Percentiles rank a stretch among this genome's conserved stretches.
These are phyloP conservation scores for Polydrusus tereticollis DNA, from an alignment of 2,888 invertebrate genomes.

Conservation along the genomic window DNA sequence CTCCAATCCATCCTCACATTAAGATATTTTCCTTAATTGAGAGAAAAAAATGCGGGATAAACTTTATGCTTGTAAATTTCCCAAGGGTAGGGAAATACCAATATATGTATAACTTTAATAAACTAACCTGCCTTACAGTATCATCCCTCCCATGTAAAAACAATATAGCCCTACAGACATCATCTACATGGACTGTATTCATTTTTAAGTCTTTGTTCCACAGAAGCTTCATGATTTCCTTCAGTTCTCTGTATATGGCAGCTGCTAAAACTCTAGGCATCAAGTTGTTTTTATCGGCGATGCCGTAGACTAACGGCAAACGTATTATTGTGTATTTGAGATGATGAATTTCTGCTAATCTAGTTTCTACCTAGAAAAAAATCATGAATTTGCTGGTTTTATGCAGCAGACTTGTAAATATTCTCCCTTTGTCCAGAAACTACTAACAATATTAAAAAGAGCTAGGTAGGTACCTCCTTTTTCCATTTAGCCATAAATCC, in stretches of 20 bases:
- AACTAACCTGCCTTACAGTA: constrained; percentile 60
- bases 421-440: too few species aligned
- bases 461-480: constrained; percentile 68
- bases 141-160: constrained; percentile 69
- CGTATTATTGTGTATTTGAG: constrained; percentile 85
- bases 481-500: constrained; percentile 88
- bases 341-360: constrained; percentile 76
- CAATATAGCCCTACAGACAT: constrained; percentile 88
- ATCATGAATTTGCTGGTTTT: too few species aligned
- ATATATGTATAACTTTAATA: too few species aligned
- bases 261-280: constrained; percentile 89
- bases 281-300: constrained; percentile 85
- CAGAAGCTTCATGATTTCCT: constrained; percentile 91
- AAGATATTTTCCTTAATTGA: too few species aligned
- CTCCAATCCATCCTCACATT: too few species aligned
- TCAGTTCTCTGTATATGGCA: constrained; percentile 88
- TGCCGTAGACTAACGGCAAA: constrained; percentile 89
- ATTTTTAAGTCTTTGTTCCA: constrained; percentile 88
- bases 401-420: too few species aligned
- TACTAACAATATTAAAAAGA: too few species aligned
- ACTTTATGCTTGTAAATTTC: too few species aligned
- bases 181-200: constrained; percentile 89
- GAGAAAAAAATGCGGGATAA: too few species aligned
- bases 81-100: too few species aligned
- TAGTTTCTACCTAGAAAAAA: constrained; percentile 76